Percentiles rank a stretch among this genome's conserved stretches.
Conservation (phyloP, 2,888 invertebrate species). For the Agrochola macilenta region DNA sequence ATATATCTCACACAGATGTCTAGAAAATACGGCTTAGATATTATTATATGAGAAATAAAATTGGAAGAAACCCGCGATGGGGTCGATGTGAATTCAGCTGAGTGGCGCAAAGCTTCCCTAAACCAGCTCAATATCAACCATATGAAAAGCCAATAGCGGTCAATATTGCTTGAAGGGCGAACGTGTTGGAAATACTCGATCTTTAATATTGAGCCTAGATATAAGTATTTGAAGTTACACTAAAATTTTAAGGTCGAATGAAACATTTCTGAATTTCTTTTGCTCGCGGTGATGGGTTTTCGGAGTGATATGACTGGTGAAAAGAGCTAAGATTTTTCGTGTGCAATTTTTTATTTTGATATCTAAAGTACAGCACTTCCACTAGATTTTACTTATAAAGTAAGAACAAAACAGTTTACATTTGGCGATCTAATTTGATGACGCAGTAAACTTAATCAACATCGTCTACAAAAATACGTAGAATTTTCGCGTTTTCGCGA, state of each 20-base stretch:
- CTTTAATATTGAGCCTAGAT: constrained; percentile 49
- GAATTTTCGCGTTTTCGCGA: constrained; percentile 38
- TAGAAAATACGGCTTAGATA: constrained; percentile 30
- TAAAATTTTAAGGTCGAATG: constrained; percentile 63
- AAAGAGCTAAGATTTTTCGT: constrained; percentile 6
- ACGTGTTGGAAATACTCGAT: constrained; percentile 43
- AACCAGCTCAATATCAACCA: constrained; percentile 31
- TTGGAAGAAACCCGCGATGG: constrained; percentile 38
- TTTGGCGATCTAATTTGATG: constrained; percentile 11
- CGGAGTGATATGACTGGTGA: constrained; percentile 18
- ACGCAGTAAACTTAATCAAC: constrained; percentile 36
- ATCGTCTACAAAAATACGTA: constrained; percentile 22
- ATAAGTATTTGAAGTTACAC: constrained; percentile 61
- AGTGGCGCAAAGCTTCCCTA: constrained; percentile 36
- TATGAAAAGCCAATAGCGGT: constrained; percentile 27
- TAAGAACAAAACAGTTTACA: neutral
- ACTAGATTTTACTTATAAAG: neutral
- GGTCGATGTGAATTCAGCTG: constrained; percentile 34
- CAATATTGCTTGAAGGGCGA: constrained; percentile 19
- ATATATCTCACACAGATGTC: constrained; percentile 27
- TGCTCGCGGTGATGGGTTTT: constrained; percentile 15
- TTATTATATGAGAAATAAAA: constrained; percentile 55
- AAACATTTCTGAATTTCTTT: constrained; percentile 48
- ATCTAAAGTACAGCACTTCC: neutral
- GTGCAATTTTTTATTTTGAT: neutral